These are phyloP conservation scores for Anseranas semipalmata DNA, from an alignment of 2,113 vertebrate species.

Conservation along the genomic window DNA sequence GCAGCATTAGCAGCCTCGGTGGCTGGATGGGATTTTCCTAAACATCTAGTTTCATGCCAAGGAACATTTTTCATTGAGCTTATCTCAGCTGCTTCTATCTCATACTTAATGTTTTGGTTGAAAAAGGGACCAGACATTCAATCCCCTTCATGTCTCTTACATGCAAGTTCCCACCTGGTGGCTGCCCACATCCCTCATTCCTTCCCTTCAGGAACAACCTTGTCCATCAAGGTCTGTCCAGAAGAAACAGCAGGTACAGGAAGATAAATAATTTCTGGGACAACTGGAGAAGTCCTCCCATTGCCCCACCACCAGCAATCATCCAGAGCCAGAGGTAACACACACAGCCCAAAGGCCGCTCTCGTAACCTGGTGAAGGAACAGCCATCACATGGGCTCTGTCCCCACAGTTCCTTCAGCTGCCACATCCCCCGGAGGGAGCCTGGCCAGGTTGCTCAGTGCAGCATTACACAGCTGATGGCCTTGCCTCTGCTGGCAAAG, in stretches of 20 bases:
- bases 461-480: too few relatives aligned
- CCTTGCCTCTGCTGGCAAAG: background rate
- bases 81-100: background rate
- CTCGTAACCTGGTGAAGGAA: rapidly evolving
- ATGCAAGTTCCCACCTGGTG: background rate
- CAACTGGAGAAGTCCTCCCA: rapidly evolving
- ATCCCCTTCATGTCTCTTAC: rapidly evolving
- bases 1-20: background rate
- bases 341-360: background rate
- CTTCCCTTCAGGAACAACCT: background rate
- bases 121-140: background rate
- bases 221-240: background rate
- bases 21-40: rapidly evolving
- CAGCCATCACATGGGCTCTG: rapidly evolving
- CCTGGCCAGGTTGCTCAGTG: rapidly evolving
- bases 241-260: rapidly evolving
- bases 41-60: rapidly evolving
- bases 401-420: background rate
- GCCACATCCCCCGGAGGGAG: rapidly evolving
- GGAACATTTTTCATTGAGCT: background rate
- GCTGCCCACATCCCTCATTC: background rate
- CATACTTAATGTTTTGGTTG: background rate
- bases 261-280: background rate
- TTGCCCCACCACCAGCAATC: background rate
- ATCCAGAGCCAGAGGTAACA: background rate